Evolutionary conservation across 2,797 vertebrate genomes (phyloP).

Genomic region (Apogon hyalosoma): DNA sequence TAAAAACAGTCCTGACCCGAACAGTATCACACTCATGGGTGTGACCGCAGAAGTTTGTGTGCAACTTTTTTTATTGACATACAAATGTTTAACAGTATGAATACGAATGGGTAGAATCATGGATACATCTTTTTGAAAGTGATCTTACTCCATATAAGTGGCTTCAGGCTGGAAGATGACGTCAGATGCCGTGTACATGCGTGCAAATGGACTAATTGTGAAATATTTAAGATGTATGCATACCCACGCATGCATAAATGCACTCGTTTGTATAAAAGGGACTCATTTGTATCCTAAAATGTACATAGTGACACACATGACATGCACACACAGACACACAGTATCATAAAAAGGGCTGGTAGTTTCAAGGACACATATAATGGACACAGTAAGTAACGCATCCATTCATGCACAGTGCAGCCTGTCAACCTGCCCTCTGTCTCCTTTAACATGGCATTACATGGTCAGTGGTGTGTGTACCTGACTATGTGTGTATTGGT

Average conservation of each 20-base stretch:
- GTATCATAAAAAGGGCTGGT: slow-evolving; percentile 33
- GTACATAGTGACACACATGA: slow-evolving; percentile 16
- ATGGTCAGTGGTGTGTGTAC: slow-evolving; percentile 29
- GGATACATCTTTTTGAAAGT: too few species aligned
- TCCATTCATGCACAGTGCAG: slow-evolving; percentile 54
- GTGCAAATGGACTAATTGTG: neutral
- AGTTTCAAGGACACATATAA: slow-evolving; percentile 70
- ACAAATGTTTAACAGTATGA: too few species aligned
- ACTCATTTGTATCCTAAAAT: slow-evolving; percentile 8
- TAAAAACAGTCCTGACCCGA: too few species aligned
- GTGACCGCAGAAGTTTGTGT: too few species aligned
- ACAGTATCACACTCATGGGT: too few species aligned
- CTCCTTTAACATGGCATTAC: slow-evolving; percentile 66
- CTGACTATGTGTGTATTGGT: slow-evolving; percentile 6
- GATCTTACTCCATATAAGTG: too few species aligned
- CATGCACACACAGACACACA: slow-evolving; percentile 1
- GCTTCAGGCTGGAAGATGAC: neutral
- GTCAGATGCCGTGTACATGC: neutral
- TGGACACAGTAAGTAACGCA: slow-evolving; percentile 64
- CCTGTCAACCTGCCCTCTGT: slow-evolving; percentile 45
- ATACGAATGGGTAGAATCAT: too few species aligned
- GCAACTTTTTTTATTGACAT: too few species aligned
- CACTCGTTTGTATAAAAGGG: neutral
- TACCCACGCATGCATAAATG: slow-evolving; percentile 7
- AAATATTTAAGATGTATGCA: neutral